Conservation (phyloP, 2,113 vertebrate species). For the Hemibagrus wyckioides region DNA sequence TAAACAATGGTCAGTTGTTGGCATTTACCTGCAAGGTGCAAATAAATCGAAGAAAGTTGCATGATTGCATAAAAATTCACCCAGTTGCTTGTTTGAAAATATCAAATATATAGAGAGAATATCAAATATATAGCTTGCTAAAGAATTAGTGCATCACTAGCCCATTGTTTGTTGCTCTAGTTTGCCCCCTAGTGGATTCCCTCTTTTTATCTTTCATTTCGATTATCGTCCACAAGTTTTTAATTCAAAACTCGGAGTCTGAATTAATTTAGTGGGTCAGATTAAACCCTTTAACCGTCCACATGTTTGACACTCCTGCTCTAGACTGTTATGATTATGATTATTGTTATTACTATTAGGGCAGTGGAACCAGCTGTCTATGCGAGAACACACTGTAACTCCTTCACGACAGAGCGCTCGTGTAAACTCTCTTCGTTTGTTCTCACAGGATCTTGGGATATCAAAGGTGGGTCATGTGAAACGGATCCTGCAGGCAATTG, state of each 20-base stretch:
- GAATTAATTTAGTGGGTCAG: background rate
- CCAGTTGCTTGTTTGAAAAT: background rate
- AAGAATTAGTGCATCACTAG: background rate
- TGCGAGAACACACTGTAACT: background rate
- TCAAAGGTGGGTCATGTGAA: constrained; percentile 67
- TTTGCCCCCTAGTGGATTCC: background rate
- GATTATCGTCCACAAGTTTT: background rate
- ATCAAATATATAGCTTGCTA: background rate
- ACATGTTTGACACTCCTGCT: background rate
- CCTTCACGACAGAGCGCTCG: too few relatives aligned
- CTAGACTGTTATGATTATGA: background rate
- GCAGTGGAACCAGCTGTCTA: background rate
- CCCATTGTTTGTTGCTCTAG: background rate
- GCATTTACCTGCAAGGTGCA: background rate
- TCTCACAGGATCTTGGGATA: constrained; percentile 71
- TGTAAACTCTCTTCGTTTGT: background rate
- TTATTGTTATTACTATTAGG: background rate
- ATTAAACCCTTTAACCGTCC: background rate
- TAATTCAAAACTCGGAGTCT: background rate
- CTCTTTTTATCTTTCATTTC: background rate
- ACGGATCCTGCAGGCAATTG: constrained; percentile 70
- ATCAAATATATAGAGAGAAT: background rate
- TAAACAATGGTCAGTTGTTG: background rate
- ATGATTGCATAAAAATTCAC: background rate
- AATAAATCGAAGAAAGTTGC: background rate